Percentiles rank a stretch among this genome's conserved stretches.
Conservation (phyloP, 2,113 vertebrate genomes). For the Excalfactoria chinensis region DNA sequence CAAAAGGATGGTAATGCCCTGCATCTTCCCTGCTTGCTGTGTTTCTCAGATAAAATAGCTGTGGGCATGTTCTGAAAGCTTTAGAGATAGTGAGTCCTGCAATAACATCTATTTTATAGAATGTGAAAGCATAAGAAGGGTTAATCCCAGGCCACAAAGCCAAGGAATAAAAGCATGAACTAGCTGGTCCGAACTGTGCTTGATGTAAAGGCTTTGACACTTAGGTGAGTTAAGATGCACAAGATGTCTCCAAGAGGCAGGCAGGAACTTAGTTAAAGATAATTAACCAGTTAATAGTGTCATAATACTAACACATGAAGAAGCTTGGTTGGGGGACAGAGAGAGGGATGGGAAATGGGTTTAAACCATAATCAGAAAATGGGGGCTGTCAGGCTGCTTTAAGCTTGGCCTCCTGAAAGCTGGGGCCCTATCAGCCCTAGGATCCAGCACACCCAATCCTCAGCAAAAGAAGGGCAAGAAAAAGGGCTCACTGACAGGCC, state of each 20-base stretch:
- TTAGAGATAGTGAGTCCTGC: background rate
- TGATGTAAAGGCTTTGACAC: background rate
- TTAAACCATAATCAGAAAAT: background rate
- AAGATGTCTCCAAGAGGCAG: background rate
- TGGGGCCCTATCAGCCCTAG: background rate
- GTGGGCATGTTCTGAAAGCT: background rate
- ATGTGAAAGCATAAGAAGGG: background rate
- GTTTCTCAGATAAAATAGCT: background rate
- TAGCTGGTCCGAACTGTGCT: background rate
- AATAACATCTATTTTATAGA: background rate
- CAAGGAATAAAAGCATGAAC: background rate
- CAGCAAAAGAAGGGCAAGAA: background rate
- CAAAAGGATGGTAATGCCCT: background rate
- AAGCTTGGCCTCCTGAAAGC: conserved; percentile 6
- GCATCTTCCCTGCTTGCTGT: background rate
- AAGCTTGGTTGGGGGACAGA: background rate
- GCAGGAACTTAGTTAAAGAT: background rate
- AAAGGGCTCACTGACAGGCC: background rate
- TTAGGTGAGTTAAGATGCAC: background rate
- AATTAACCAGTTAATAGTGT: background rate
- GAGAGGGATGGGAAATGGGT: background rate
- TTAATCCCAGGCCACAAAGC: background rate
- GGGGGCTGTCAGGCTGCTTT: background rate
- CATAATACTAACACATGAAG: background rate
- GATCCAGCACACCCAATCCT: background rate